These are phyloP conservation scores for Dryomyza anilis DNA, from an alignment of 2,888 invertebrate species.

Conservation along the genomic window DNA sequence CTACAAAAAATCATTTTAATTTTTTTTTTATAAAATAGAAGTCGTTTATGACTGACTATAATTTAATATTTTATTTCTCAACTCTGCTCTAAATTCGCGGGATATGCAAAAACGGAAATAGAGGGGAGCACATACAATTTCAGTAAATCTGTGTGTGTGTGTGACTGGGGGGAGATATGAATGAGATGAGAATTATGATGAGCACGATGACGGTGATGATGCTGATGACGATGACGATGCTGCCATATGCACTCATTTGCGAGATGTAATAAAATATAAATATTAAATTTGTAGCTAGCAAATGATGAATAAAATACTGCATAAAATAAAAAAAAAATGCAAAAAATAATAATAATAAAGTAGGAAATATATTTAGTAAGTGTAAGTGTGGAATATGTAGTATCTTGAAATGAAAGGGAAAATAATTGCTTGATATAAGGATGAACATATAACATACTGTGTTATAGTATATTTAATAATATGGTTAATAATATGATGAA, in stretches of 20 bases:
- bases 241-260: conserved; percentile 17
- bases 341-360: too few species aligned
- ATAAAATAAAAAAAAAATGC: neutral
- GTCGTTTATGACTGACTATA: neutral
- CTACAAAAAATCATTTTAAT: too few species aligned
- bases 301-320: neutral
- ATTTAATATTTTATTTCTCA: neutral
- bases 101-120: conserved; percentile 13
- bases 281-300: conserved; percentile 14
- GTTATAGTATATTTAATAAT: too few species aligned
- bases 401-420: too few species aligned
- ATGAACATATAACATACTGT: too few species aligned
- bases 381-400: too few species aligned
- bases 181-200: conserved; percentile 1
- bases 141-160: neutral
- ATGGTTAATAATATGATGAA: too few species aligned
- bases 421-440: too few species aligned
- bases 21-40: neutral
- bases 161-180: neutral
- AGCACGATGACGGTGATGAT: conserved; percentile 1
- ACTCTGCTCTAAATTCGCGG: conserved; percentile 1
- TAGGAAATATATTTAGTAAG: too few species aligned
- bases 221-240: conserved; percentile 22
- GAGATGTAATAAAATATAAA: conserved; percentile 3
- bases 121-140: conserved; percentile 9